Base-by-base conservation (phyloP, 2,888 invertebrate genomes). In the Halictus quadricinctus region DNA sequence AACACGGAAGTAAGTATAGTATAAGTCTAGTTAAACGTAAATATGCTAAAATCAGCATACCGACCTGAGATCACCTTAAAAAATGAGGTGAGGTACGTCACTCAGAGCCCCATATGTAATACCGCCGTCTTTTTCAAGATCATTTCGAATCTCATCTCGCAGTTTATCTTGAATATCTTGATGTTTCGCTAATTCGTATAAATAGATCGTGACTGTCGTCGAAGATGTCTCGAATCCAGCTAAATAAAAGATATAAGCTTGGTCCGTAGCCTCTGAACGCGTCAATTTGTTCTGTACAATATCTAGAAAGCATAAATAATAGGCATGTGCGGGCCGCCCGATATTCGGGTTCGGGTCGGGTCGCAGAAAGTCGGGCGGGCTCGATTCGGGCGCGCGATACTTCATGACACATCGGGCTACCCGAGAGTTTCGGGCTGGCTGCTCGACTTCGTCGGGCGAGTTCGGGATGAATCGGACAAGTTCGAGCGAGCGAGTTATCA, bases 181-280 rank as follows among this genome's bases (percentile, higher is more conserved):
- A 89, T 95, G 92, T 21, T 88, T 80, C 4, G 95, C 95, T 88
- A 95, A 93, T 90, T 95, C 95, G 81, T 95, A 95, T 6, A 95
- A 86, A 4, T 95, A 94, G 80, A 94, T 95, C 82, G 95, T 95
- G 36, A 94, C 94, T 3, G 95, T 95, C 1, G 95, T 94, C 2
- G 95, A 95, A 1, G 95, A 95, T 0, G 95, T 95, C 89, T 95
- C 95, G 85, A 95, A 95, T 18, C 95, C 95, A 64, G 95, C 95
- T 74, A 95, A 83, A 86, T 94, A 95, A 88, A 95, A 95, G 12
- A 95, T 93, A 80, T 93, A 95, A 3, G 95, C 95, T 88, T 95
- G 95, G 0, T 95, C 95, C 0, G 95, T 94, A 18, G 93, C 94
- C 86, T 95, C 95, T 73, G 93, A 88, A 74, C 93, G 89, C 4